A percentile compares a stretch with the other conserved stretches of the same genome.
Conservation (phyloP, 2,113 vertebrate species). For the Pitta sordida region DNA sequence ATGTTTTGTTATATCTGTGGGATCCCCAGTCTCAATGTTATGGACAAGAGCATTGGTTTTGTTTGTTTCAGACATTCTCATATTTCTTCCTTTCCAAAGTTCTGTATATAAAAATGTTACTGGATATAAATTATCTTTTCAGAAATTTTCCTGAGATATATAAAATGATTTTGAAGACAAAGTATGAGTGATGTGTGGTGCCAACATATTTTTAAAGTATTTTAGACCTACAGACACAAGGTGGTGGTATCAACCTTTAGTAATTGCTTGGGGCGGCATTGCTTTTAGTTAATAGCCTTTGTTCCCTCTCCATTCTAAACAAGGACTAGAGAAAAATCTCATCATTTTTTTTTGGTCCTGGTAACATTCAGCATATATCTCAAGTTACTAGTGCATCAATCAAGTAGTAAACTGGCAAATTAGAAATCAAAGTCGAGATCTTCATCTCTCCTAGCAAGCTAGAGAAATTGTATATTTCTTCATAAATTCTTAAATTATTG, state of each 20-base stretch:
- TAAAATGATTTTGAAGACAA: neutral
- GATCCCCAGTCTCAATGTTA: neutral
- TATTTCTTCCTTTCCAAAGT: neutral
- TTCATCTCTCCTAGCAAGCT: neutral
- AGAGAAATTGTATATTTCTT: neutral
- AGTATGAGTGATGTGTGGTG: neutral
- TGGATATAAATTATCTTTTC: neutral
- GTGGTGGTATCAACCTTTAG: slow-evolving; percentile 43
- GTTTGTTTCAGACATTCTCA: neutral
- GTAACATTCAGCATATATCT: neutral
- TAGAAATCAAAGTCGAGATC: neutral
- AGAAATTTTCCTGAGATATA: neutral
- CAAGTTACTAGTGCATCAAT: neutral
- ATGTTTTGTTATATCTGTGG: neutral
- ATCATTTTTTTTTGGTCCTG: neutral
- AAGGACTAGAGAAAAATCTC: neutral
- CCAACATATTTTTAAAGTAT: neutral
- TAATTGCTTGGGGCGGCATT: neutral
- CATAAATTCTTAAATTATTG: neutral
- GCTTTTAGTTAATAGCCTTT: neutral
- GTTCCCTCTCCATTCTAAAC: neutral
- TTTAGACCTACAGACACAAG: slow-evolving; percentile 53
- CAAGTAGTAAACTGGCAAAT: neutral
- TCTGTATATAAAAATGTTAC: neutral
- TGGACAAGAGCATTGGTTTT: neutral